Conservation (phyloP, 2,888 invertebrate genomes). For the Lamellibrachia satsuma region DNA sequence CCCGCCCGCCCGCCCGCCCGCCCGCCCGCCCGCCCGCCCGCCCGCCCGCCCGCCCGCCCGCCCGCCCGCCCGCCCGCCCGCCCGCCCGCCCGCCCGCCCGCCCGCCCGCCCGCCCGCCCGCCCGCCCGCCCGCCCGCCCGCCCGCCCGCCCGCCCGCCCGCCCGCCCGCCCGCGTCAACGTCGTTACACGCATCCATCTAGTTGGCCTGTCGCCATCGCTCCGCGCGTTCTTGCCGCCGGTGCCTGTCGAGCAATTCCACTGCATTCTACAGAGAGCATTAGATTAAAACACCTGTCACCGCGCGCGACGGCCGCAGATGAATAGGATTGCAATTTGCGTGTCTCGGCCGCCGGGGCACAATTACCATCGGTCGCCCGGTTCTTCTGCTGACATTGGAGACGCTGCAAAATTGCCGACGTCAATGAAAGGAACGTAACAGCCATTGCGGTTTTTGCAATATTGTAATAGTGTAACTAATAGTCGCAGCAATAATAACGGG, state of each 20-base stretch:
- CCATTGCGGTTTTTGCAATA: neutral
- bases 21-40: no score
- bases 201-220: neutral
- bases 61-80: no score
- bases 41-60: no score
- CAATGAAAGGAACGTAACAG: neutral
- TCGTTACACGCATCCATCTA: neutral
- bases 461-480: neutral
- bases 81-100: no score
- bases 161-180: neutral
- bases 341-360: neutral
- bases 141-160: no score
- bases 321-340: neutral
- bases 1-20: no score
- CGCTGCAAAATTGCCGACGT: neutral
- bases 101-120: no score
- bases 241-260: neutral
- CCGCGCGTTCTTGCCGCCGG: neutral
- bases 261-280: slow-evolving; percentile 3
- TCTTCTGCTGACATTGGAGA: neutral
- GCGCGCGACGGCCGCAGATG: neutral
- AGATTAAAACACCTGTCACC: slow-evolving; percentile 17
- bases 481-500: neutral
- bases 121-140: no score
- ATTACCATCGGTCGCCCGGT: neutral